Conservation (phyloP, 2,797 vertebrate species). For the Tadarida brasiliensis region DNA sequence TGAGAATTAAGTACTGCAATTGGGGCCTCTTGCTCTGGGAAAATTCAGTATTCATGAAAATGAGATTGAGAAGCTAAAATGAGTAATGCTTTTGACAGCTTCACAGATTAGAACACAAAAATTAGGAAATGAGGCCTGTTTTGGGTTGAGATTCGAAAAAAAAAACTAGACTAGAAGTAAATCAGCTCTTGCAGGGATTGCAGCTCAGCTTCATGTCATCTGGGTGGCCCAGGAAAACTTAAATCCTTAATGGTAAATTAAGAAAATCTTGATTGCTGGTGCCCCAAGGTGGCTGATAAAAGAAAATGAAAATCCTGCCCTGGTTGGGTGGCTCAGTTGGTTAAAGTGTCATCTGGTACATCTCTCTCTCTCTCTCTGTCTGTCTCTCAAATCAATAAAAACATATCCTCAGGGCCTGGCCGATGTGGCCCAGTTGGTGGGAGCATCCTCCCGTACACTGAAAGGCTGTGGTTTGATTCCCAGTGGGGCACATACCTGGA, state of each 20-base stretch:
- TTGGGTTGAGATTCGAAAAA: background rate
- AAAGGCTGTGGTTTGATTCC: too few species aligned
- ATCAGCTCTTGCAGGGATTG: background rate
- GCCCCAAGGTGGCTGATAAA: background rate
- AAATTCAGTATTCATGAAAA: background rate
- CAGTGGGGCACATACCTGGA: too few species aligned
- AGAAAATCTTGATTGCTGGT: background rate
- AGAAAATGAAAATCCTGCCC: conserved; percentile 30
- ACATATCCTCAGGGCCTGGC: too few species aligned
- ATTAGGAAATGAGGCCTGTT: background rate
- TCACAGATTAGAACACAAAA: background rate
- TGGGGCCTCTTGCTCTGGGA: background rate
- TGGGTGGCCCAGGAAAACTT: background rate
- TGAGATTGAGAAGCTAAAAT: background rate
- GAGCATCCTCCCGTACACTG: too few species aligned
- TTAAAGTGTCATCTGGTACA: too few species aligned
- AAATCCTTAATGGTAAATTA: background rate
- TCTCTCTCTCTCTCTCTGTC: too few species aligned
- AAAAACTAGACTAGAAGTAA: background rate
- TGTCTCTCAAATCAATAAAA: too few species aligned
- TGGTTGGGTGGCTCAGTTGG: too few species aligned
- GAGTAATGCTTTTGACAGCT: background rate
- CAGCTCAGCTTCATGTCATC: background rate
- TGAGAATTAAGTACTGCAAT: background rate
- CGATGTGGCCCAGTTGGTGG: too few species aligned